These are phyloP conservation scores for Drosophila paramelanica DNA, from an alignment of 2,888 invertebrate species.

Conservation along the genomic window DNA sequence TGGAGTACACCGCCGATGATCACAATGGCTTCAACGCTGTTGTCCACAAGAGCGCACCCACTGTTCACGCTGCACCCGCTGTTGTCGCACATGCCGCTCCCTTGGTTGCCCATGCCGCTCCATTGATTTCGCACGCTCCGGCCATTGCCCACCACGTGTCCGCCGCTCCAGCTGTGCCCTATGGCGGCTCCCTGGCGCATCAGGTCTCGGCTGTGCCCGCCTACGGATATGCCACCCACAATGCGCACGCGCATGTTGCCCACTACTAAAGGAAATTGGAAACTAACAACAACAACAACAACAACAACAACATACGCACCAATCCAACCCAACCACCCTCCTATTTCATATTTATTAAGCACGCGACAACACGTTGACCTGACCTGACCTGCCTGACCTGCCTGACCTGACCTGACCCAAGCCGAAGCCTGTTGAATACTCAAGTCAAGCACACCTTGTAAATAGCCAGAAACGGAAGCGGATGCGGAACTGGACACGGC, in stretches of 20 bases:
- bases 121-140: conserved; percentile 66
- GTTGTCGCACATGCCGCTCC: conserved; percentile 70
- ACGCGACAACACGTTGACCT: conserved; percentile 37
- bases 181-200: conserved; percentile 78
- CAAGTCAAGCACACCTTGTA: conserved; percentile 59
- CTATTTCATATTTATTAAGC: conserved; percentile 71
- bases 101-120: conserved; percentile 55
- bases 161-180: conserved; percentile 80
- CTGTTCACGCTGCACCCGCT: conserved; percentile 80
- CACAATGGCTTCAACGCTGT: conserved; percentile 85
- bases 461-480: conserved; percentile 29
- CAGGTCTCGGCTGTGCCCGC: conserved; percentile 78
- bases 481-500: background rate
- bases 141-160: conserved; percentile 81
- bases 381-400: background rate
- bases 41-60: conserved; percentile 84
- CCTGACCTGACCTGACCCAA: conserved; percentile 5
- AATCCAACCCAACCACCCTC: conserved; percentile 15
- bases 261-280: conserved; percentile 76
- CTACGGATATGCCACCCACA: conserved; percentile 82
- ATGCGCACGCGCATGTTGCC: conserved; percentile 79
- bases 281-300: background rate
- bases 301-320: conserved; percentile 17
- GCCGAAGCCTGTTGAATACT: conserved; percentile 71
- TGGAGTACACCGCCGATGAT: conserved; percentile 85